A percentile compares a stretch with the other conserved stretches of the same genome.
phyloP scores from a whole-genome alignment of 2,113 vertebrate genomes.

The Leucopsar rothschildi region DNA sequence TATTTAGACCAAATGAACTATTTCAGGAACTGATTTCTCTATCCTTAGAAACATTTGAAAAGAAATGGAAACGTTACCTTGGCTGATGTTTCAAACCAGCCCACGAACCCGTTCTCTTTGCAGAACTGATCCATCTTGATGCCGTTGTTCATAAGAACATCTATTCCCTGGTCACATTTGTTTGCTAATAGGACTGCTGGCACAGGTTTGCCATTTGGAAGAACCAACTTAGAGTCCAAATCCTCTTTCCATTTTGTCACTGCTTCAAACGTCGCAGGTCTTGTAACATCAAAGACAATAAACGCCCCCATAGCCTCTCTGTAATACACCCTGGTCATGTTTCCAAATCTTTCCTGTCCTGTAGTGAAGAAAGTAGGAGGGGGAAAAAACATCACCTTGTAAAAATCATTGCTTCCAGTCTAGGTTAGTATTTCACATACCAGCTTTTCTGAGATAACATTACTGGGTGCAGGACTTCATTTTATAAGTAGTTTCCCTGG shows the following conservation, averaged over 20 bases:
- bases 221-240: conserved; percentile 83
- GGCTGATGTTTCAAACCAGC: conserved; percentile 84
- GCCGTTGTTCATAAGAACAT: conserved; percentile 75
- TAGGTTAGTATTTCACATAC: neutral
- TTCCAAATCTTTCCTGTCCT: conserved; percentile 86
- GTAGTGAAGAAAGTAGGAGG: conserved; percentile 1
- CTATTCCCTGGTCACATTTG: conserved; percentile 81
- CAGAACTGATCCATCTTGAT: conserved; percentile 86
- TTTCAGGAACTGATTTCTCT: neutral
- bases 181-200: conserved; percentile 80
- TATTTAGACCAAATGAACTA: neutral
- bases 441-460: neutral
- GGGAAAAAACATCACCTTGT: neutral
- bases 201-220: conserved; percentile 79
- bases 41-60: neutral
- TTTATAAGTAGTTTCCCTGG: neutral
- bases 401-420: neutral
- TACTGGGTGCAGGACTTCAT: neutral
- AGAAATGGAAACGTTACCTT: conserved; percentile 70
- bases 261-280: conserved; percentile 82
- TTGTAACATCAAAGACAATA: conserved; percentile 83
- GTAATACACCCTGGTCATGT: conserved; percentile 85
- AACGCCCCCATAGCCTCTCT: conserved; percentile 83
- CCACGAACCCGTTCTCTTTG: conserved; percentile 81
- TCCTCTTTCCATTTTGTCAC: conserved; percentile 85